phyloP scores from a whole-genome alignment of 2,888 invertebrate genomes.

The Atethmia centrago region DNA sequence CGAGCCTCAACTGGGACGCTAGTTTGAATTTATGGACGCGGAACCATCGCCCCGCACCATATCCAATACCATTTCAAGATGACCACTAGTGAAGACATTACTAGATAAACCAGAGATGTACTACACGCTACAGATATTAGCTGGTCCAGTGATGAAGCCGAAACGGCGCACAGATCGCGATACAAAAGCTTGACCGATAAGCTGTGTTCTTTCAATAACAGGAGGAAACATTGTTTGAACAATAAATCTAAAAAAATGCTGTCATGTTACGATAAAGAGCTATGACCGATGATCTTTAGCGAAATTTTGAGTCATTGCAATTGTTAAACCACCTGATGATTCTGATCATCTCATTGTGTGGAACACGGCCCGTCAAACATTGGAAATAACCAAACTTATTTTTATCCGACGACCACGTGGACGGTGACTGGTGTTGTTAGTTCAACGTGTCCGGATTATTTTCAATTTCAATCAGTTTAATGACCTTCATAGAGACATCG shows the following conservation, averaged over 20 bases:
- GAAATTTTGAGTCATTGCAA: slow-evolving; percentile 70
- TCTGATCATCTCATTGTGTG: slow-evolving; percentile 66
- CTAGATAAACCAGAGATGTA: slow-evolving; percentile 80
- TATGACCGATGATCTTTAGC: slow-evolving; percentile 71
- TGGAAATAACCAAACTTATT: slow-evolving; percentile 70
- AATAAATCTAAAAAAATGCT: slow-evolving; percentile 79
- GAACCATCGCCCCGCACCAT: slow-evolving; percentile 76
- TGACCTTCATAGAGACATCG: slow-evolving; percentile 43
- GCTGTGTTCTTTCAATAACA: slow-evolving; percentile 86
- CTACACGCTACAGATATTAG: slow-evolving; percentile 73
- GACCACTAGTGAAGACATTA: slow-evolving; percentile 73
- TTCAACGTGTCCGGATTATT: slow-evolving; percentile 34
- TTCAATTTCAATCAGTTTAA: slow-evolving; percentile 50
- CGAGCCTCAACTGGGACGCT: slow-evolving; percentile 84
- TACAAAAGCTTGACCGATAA: slow-evolving; percentile 90
- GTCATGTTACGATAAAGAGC: slow-evolving; percentile 79
- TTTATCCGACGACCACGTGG: slow-evolving; percentile 65
- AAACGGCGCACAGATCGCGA: slow-evolving; percentile 83
- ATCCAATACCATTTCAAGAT: slow-evolving; percentile 79
- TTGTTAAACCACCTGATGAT: slow-evolving; percentile 52
- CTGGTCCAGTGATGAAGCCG: slow-evolving; percentile 71
- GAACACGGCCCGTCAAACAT: slow-evolving; percentile 65
- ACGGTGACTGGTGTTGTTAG: slow-evolving; percentile 19
- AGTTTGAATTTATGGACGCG: slow-evolving; percentile 86
- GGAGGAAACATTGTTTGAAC: slow-evolving; percentile 87